Percentiles rank a stretch among this genome's conserved stretches.
These are phyloP conservation scores for Chrysolina oricalcia DNA, from an alignment of 2,888 invertebrate species.

Conservation along the genomic window DNA sequence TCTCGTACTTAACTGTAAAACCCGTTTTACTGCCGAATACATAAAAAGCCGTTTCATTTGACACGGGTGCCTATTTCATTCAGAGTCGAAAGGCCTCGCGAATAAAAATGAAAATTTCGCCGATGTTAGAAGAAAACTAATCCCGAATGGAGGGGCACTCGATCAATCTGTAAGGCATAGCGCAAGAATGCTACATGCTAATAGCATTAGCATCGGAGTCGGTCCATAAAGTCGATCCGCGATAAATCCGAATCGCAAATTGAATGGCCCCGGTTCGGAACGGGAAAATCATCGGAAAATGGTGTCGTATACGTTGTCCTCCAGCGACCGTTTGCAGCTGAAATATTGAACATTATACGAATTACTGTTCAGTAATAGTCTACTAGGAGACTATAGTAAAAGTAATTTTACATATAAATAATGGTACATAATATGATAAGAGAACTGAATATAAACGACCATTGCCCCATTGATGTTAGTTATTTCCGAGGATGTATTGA, in stretches of 20 bases:
- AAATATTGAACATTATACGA: constrained; percentile 1
- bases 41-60: constrained; percentile 33
- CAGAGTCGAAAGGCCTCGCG: constrained; percentile 4
- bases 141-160: constrained; percentile 47
- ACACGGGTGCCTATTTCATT: constrained; percentile 23
- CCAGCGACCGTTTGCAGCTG: not conserved
- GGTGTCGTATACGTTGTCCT: constrained; percentile 9
- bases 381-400: too few species aligned
- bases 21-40: constrained; percentile 34
- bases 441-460: too few species aligned
- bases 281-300: constrained; percentile 19
- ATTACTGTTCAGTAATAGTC: not conserved
- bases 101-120: constrained; percentile 48
- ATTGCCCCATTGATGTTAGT: too few species aligned
- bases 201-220: constrained; percentile 63
- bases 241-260: constrained; percentile 65
- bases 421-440: too few species aligned
- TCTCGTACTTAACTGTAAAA: constrained; percentile 22
- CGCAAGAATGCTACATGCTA: constrained; percentile 62
- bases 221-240: constrained; percentile 62
- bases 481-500: too few species aligned
- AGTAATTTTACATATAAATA: too few species aligned
- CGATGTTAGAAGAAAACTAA: constrained; percentile 41
- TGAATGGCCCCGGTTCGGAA: constrained; percentile 50
- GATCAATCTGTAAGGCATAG: constrained; percentile 58